Evolutionary conservation across 2,888 invertebrate species (phyloP).

Genomic region (Tipula helvola): DNA sequence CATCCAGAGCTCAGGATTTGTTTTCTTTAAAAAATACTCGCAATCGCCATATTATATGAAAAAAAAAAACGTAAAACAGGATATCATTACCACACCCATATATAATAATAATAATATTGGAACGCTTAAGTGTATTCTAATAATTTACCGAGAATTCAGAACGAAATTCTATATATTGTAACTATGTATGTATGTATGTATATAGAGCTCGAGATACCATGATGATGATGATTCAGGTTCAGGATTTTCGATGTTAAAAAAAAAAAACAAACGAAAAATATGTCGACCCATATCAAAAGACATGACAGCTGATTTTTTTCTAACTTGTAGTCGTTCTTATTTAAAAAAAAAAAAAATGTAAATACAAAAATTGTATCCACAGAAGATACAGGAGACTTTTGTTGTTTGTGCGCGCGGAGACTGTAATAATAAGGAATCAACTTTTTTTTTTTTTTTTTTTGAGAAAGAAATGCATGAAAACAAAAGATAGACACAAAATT

Average conservation of each 20-base stretch:
- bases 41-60: background rate
- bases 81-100: background rate
- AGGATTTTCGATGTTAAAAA: constrained; percentile 12
- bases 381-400: background rate
- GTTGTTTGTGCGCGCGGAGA: background rate
- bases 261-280: constrained; percentile 12
- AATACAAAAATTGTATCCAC: background rate
- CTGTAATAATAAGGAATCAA: background rate
- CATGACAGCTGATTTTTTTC: constrained; percentile 36
- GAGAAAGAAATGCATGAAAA: constrained; percentile 4
- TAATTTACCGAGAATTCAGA: background rate
- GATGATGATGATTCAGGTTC: constrained; percentile 10
- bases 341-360: background rate
- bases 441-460: background rate
- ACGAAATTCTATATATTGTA: background rate
- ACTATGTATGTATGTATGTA: too few relatives aligned
- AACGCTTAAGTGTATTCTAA: background rate
- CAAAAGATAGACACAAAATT: background rate
- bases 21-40: background rate
- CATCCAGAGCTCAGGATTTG: background rate
- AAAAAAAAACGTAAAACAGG: background rate
- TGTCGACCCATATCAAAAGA: constrained; percentile 37
- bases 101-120: background rate
- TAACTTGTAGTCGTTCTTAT: constrained; percentile 10
- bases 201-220: background rate